Base-by-base conservation (phyloP, 2,113 vertebrate species). In the Tringa solitaria region DNA sequence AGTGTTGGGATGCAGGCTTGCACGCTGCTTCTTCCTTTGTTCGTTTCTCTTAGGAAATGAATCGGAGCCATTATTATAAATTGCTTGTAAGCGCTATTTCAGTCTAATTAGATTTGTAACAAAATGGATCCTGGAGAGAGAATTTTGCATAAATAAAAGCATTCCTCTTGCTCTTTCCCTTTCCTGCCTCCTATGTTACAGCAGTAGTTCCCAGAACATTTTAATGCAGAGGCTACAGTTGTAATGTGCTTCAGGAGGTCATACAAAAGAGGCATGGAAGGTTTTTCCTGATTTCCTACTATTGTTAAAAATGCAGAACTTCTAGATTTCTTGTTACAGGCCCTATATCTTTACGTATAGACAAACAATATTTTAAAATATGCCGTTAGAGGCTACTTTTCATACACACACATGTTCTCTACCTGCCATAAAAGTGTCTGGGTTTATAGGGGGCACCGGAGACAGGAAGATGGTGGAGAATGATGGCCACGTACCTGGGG, bases 341-440 rank as follows among this genome's bases (percentile, higher is more conserved):
- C 10, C 14, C 37, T 64, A 1, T 43, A n/a, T 61, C 41, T 84
- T 77, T 35, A 14, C 43, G 5, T 61, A 5, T 10, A 64, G 39
- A 23, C 4, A 77, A 41, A 80, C 69, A 39, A 4, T 21, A 6
- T 14, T 46, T 70, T 4, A 0, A 57, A 84, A 14, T 75, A 41
- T 9, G 3, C 20, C 1, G 0, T 87, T 54, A 21, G 30, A 17
- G 30, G 9, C 20, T 91, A 18, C 12, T 63, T 77, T 72, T 75
- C 13, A 4, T 50, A 9, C 11, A 8, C 17, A 6, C 5, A 2
- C 1, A 2, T 20, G 21, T 68, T 78, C 27, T 1, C 14, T 30
- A 6, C 22, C 14, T 82, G 50, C 61, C 41, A 8, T 17, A 22
- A 21, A 57, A 45, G 8, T 19, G 22, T 22, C 30, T 79, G 19